These are phyloP conservation scores for Rhinoptilus africanus DNA, from an alignment of 2,113 vertebrate species.

Conservation along the genomic window DNA sequence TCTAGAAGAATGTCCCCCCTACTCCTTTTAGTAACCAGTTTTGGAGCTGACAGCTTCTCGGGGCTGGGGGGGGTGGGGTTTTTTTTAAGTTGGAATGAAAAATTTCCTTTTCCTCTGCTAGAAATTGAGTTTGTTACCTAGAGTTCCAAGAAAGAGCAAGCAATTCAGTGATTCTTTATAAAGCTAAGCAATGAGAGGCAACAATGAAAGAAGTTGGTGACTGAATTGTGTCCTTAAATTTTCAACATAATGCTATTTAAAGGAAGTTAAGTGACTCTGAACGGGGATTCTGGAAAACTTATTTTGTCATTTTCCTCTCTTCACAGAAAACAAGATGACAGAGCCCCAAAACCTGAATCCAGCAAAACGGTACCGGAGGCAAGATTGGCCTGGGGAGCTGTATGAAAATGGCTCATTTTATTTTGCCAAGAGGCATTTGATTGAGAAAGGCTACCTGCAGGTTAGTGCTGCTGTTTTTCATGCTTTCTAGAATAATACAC, in stretches of 20 bases:
- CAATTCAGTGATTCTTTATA: background rate
- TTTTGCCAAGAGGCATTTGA: conserved; percentile 80
- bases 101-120: background rate
- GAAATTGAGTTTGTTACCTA: background rate
- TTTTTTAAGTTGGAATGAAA: background rate
- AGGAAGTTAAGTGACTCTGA: background rate
- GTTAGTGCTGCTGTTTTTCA: conserved; percentile 64
- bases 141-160: background rate
- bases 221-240: background rate
- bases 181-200: background rate
- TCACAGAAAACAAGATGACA: conserved; percentile 71
- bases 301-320: background rate
- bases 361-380: conserved; percentile 80
- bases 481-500: background rate
- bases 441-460: conserved; percentile 81
- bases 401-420: conserved; percentile 97
- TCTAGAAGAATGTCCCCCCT: background rate
- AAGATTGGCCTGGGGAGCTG: conserved; percentile 94
- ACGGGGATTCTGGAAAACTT: background rate
- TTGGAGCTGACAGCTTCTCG: background rate
- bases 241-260: background rate
- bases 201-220: background rate
- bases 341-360: conserved; percentile 83
- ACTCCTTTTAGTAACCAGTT: background rate
- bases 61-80: background rate